Evolutionary conservation across 2,797 vertebrate genomes (phyloP), one percentile per base, ranked within the genome.

Genomic region (Psittacula echo): DNA sequence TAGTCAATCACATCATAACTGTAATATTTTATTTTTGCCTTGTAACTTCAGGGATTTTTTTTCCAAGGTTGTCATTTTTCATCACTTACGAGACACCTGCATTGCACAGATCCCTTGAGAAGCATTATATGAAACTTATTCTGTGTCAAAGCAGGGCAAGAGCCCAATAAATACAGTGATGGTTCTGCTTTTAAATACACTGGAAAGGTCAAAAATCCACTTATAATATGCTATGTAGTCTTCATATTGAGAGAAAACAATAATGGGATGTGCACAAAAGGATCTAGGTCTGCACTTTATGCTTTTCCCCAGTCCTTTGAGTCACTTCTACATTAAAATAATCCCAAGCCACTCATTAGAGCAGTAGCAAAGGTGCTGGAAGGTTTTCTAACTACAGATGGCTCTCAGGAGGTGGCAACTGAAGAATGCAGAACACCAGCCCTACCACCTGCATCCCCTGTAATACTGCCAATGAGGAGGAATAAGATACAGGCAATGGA

Each of bases 391-490:
- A 48, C 54, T 90, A 61, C 94, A 95, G 85, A 84, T 94, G 94
- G 94, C 80, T 79, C 92, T 92, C 87, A 79, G 87, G 91, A 89
- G 85, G 93, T 88, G 94, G 92, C 62, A 62, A 58, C 45, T 83
- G 64, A 60, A 79, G 64, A 76, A 56, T 2, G 60, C 67, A 62
- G 70, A 84, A 62, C 85, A 93, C 37, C 66, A 93, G 51, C 77
- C 85, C 70, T 83, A 65, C 84, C 89, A 80, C 72, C 89, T 94
- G 85, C 66, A 51, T 60, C 44, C 58, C 16, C 41, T 91, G 73
- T 91, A 78, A 85, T 26, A 34, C 34, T 88, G 87, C 94, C 90
- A 89, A 70, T 10, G 51, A 91, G 48, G 68, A 77, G 32, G 42
- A 79, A n/a, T 74, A 77, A 39, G 53, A 71, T 74, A n/a, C 17